Conservation (phyloP, 2,888 invertebrate genomes). For the Tuberolachnus salignus region DNA sequence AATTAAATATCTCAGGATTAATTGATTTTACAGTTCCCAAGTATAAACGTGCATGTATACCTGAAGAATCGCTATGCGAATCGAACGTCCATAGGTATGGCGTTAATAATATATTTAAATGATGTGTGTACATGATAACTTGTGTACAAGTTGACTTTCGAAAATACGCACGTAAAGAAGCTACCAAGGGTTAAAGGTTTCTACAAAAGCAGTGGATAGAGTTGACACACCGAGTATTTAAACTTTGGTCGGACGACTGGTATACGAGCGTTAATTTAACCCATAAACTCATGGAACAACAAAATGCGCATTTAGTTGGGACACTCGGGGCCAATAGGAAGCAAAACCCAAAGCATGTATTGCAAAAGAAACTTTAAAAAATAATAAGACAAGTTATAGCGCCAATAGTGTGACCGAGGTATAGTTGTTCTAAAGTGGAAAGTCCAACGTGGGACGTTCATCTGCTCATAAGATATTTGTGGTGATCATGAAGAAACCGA, state of each 20-base stretch:
- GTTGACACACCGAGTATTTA: slow-evolving; percentile 10
- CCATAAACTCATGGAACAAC: slow-evolving; percentile 11
- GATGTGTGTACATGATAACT: slow-evolving; percentile 25
- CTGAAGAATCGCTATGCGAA: not conserved
- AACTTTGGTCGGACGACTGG: slow-evolving; percentile 32
- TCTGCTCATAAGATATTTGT: slow-evolving; percentile 6
- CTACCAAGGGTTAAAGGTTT: not conserved
- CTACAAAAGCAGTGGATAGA: slow-evolving; percentile 27
- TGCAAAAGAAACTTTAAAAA: slow-evolving; percentile 5
- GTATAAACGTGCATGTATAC: too few relatives aligned
- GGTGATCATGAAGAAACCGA: slow-evolving; percentile 61
- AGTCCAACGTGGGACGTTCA: too few relatives aligned
- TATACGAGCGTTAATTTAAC: slow-evolving; percentile 18
- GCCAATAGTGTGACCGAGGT: too few relatives aligned
- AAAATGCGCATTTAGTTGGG: slow-evolving; percentile 23
- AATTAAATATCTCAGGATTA: too few relatives aligned
- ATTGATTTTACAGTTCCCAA: too few relatives aligned
- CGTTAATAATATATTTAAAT: slow-evolving; percentile 31
- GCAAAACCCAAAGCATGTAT: slow-evolving; percentile 11
- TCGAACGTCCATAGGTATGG: slow-evolving; percentile 2
- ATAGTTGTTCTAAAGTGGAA: too few relatives aligned
- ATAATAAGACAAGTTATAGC: too few relatives aligned
- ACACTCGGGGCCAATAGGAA: slow-evolving; percentile 13
- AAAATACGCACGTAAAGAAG: slow-evolving; percentile 53
- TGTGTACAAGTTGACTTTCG: slow-evolving; percentile 7